phyloP scores from a whole-genome alignment of 2,797 vertebrate genomes.

The Sylvia borin region DNA sequence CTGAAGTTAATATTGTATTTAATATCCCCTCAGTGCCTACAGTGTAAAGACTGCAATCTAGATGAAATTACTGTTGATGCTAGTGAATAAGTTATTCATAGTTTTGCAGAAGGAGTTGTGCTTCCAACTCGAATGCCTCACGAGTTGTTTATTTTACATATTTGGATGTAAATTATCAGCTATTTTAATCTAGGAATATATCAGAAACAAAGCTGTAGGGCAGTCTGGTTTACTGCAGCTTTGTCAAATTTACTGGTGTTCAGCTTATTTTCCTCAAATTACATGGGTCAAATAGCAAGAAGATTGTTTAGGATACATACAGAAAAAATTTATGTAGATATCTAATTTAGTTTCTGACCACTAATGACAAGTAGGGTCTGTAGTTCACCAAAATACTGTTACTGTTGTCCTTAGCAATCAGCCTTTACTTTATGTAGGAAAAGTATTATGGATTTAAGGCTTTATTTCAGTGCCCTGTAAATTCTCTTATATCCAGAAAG shows the following conservation, averaged over 20 bases:
- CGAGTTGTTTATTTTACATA: constrained; percentile 66
- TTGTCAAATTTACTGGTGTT: constrained; percentile 21
- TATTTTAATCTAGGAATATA: constrained; percentile 65
- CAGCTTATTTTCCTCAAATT: constrained; percentile 66
- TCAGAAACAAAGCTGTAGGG: constrained; percentile 45
- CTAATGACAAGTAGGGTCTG: constrained; percentile 56
- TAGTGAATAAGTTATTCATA: constrained; percentile 64
- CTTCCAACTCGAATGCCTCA: constrained; percentile 25
- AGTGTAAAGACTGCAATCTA: constrained; percentile 53
- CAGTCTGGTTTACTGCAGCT: constrained; percentile 21
- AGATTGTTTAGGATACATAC: constrained; percentile 65
- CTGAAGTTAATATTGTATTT: constrained; percentile 58
- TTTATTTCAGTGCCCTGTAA: constrained; percentile 57
- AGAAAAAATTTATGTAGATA: constrained; percentile 40
- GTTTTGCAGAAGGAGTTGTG: constrained; percentile 53
- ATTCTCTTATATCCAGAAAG: constrained; percentile 49
- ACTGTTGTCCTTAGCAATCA: constrained; percentile 60
- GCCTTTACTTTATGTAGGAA: constrained; percentile 30
- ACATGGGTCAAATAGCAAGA: constrained; percentile 68
- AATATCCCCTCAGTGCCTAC: constrained; percentile 38
- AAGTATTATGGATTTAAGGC: constrained; percentile 12
- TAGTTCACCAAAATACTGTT: constrained; percentile 48
- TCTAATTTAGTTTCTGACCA: constrained; percentile 65
- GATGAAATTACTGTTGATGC: constrained; percentile 63
- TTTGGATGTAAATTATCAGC: constrained; percentile 65